Evolutionary conservation across 37 sponge, comb jelly and placozoan genomes (phyloP), one percentile per base, ranked within the genome.

Genomic region (Axinella damicornis): DNA sequence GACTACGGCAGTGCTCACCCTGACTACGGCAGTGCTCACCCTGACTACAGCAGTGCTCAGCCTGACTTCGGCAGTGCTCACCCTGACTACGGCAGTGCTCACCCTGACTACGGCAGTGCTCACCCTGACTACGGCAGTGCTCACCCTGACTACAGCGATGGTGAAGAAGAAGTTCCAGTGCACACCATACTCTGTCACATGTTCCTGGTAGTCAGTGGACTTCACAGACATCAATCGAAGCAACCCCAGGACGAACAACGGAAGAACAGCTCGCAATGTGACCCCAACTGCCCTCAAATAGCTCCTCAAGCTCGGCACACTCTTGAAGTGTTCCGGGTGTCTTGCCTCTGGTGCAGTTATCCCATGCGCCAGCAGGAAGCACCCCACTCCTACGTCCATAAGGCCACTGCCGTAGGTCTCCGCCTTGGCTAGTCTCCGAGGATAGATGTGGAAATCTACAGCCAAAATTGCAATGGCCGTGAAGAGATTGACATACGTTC

Each of bases 121-220:
- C 46, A 46, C 46, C 46, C 6, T 46, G 71, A 55, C 57, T 38
- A n/a, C n/a, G n/a, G n/a, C n/a, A n/a, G n/a, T 61, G 24, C 87
- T 62, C 46, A 98, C 83, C 76, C 86, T 92, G 37, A 99, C 92
- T 27, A 55, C 70, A 24, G 96, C 97, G 36, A 99, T 77, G 62
- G 97, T 99, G 84, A 99, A 99, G 85, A 99, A 99, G 87, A 99
- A 99, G 79, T 99, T 99, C 99, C 99, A 99, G 67, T 99, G 99
- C 21, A 80, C 78, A 18, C 99, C 99, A 60, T 99, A 99, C 79
- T 99, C 99, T 22, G 76, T 88, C 53, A 89, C 90, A 22, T 93
- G 98, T 20, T 90, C 85, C 60, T 91, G 90, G 76, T 99, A 97
- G 59, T 87, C 85, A 0, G 78, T 74, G 25, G 71, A 53, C 53